Conservation (phyloP, 2,797 vertebrate genomes). For the Dendrocincla fuliginosa region DNA sequence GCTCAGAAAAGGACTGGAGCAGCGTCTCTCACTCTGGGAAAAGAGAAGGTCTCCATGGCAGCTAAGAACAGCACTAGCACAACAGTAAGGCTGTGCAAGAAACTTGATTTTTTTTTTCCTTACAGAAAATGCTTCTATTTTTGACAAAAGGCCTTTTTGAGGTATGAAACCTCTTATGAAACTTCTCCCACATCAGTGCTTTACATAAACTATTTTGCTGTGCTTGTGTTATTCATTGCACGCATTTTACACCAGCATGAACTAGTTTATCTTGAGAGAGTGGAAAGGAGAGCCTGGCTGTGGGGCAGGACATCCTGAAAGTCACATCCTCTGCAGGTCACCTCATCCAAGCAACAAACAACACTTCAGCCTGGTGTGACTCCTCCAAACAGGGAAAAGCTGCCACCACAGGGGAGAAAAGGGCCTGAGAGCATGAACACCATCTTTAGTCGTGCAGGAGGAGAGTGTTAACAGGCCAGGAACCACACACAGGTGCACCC, state of each 20-base stretch:
- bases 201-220: conserved; percentile 53
- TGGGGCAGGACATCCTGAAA: neutral
- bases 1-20: neutral
- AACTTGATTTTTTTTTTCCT: neutral
- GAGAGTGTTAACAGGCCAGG: neutral
- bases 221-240: conserved; percentile 30
- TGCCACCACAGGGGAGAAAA: accelerated
- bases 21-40: neutral
- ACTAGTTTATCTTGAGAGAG: neutral
- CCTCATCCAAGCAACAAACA: neutral
- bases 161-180: conserved; percentile 63
- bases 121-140: conserved; percentile 60
- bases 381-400: neutral
- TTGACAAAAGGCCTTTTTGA: conserved; percentile 58
- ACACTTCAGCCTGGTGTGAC: neutral
- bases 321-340: neutral
- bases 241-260: neutral
- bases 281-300: neutral
- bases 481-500: neutral
- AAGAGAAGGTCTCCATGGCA: conserved; percentile 42
- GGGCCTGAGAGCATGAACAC: neutral
- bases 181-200: conserved; percentile 57
- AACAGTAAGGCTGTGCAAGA: neutral
- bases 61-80: neutral
- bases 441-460: neutral